phyloP scores from a whole-genome alignment of 1,140 invertebrate species.

The Pachypeltis micranthus region DNA sequence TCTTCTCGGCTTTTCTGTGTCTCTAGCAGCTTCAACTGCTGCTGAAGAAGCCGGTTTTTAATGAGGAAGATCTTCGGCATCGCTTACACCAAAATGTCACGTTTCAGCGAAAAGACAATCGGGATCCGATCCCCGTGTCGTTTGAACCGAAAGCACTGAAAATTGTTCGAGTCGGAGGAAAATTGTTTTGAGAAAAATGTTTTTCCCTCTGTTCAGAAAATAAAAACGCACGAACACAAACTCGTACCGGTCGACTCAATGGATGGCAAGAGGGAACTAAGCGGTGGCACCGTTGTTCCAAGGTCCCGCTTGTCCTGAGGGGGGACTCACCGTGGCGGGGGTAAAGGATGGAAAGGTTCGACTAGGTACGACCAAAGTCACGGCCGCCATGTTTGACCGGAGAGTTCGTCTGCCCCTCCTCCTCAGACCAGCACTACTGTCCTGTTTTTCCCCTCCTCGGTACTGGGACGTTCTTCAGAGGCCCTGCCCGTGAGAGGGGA shows the following conservation, averaged over 20 bases:
- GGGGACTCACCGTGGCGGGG: background rate
- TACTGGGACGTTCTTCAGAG: too few relatives aligned
- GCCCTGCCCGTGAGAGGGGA: too few relatives aligned
- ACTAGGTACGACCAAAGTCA: conserved; percentile 5
- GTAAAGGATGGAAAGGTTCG: background rate
- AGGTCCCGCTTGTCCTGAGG: conserved; percentile 8
- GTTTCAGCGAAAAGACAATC: too few relatives aligned
- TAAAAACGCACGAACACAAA: background rate
- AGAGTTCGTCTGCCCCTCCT: background rate
- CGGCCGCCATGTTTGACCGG: conserved; percentile 6
- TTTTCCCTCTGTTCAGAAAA: too few relatives aligned
- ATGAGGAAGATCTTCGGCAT: conserved; percentile 87
- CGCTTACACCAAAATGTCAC: background rate
- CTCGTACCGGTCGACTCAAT: background rate
- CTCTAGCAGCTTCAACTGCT: conserved; percentile 67
- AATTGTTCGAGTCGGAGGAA: too few relatives aligned
- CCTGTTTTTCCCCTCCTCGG: background rate
- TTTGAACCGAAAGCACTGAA: too few relatives aligned
- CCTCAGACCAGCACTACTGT: background rate
- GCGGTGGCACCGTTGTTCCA: conserved; percentile 7
- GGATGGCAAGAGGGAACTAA: background rate
- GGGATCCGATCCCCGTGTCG: too few relatives aligned
- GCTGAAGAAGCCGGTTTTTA: conserved; percentile 75
- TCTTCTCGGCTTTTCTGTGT: conserved; percentile 45
- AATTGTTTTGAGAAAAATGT: too few relatives aligned